phyloP scores from a whole-genome alignment of 2,113 vertebrate genomes.

The Struthio camelus region DNA sequence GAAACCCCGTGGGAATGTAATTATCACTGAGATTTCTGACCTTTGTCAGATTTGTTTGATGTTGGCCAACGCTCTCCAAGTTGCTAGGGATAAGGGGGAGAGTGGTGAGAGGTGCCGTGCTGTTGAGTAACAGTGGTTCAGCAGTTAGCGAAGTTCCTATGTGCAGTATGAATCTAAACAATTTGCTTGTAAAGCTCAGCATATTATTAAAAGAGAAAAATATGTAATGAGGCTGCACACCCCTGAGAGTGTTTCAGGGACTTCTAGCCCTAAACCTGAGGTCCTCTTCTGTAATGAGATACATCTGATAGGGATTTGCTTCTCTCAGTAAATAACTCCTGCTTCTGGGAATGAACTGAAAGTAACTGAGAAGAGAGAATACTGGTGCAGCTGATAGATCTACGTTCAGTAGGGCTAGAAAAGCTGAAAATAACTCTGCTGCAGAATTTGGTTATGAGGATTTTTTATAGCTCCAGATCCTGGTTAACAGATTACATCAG shows the following conservation, averaged over 20 bases:
- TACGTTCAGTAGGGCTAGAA: neutral
- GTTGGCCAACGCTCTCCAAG: neutral
- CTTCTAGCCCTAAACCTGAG: conserved; percentile 36
- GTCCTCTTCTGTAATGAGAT: neutral
- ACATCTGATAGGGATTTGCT: neutral
- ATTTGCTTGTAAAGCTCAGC: conserved; percentile 21
- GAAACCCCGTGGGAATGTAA: conserved; percentile 27
- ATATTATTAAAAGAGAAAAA: conserved; percentile 3
- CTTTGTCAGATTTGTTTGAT: conserved; percentile 39
- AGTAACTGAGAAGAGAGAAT: neutral
- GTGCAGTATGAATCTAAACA: neutral
- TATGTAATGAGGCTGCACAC: neutral
- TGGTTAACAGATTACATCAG: neutral
- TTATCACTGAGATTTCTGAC: conserved; percentile 41
- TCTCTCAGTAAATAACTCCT: neutral
- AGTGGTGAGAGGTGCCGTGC: neutral
- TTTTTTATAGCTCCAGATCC: neutral
- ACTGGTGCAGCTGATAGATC: accelerated
- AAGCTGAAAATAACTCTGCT: neutral
- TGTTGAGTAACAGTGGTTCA: neutral
- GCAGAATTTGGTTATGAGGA: neutral
- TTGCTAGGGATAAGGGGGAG: neutral
- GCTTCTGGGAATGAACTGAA: neutral
- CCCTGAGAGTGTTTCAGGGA: neutral
- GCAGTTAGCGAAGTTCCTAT: neutral